phyloP scores from a whole-genome alignment of 1,140 invertebrate species.

The Drosophila albomicans region DNA sequence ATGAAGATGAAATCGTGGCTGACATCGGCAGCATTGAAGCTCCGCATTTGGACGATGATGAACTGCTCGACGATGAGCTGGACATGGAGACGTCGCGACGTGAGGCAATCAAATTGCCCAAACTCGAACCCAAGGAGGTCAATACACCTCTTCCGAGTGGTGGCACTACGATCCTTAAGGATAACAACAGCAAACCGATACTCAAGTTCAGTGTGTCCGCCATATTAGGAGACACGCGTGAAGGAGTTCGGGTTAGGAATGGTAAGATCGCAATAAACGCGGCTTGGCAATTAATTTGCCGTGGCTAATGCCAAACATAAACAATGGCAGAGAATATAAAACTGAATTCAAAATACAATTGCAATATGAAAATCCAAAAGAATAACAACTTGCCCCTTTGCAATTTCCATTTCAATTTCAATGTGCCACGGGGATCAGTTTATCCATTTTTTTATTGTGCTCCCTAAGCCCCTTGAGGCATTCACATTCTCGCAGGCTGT shows the following conservation, averaged over 20 bases:
- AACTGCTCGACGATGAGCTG: conserved; percentile 64
- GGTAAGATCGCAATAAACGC: conserved; percentile 80
- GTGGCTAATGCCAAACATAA: conserved; percentile 70
- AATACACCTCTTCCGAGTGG: conserved; percentile 24
- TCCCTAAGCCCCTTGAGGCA: conserved; percentile 70
- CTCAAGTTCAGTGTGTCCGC: conserved; percentile 97
- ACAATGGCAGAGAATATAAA: conserved; percentile 34
- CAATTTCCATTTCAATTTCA: conserved; percentile 48
- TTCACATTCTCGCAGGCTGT: conserved; percentile 68
- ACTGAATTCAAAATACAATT: conserved; percentile 59
- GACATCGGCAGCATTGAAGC: conserved; percentile 71
- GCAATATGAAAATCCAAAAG: conserved; percentile 76
- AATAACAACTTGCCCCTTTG: conserved; percentile 62
- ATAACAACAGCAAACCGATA: conserved; percentile 88
- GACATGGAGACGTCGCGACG: conserved; percentile 40
- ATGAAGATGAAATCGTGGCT: conserved; percentile 72
- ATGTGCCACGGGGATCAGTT: conserved; percentile 48
- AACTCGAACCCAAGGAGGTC: conserved; percentile 70
- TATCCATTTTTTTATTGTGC: conserved; percentile 50
- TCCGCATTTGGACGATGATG: conserved; percentile 64
- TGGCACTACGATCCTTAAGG: conserved; percentile 78
- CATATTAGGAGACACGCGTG: conserved; percentile 89
- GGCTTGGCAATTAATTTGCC: conserved; percentile 77
- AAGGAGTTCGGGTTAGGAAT: conserved; percentile 84
- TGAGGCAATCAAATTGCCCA: conserved; percentile 74